Base-by-base conservation (phyloP, 2,888 invertebrate species). In the Caenorhabditis japonica region DNA sequence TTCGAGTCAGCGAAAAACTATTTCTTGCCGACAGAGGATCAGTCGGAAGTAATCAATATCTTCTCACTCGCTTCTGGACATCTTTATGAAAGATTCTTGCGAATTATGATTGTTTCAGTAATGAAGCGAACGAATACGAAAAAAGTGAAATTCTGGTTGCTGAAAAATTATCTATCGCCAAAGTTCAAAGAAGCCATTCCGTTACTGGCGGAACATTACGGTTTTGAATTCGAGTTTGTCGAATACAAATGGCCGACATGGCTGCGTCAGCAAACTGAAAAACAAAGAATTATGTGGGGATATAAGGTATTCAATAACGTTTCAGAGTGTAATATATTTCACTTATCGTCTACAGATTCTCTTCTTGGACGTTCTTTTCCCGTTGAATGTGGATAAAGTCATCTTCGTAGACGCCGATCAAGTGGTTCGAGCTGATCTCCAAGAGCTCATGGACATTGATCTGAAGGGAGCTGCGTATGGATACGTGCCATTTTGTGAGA, bases 351-450 rank as follows among this genome's bases (percentile, higher is more conserved):
- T 59, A 39, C 58, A 99, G 91, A 99, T 99, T 76, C 91, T 99
- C 1, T 99, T 99, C 90, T 91, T 99, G 43, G 99, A 99, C 88
- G 99, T 99, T 0, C 91, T 99, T 19, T 99, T 99, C 89, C 99
- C 99, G 0, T 90, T 99, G 43, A 94, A 95, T 88, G 94, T 99
- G 13, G 95, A 96, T 88, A 99, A 99, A 90, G 94, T 99, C 7
- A 97, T 99, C 87, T 99, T 97, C 89, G 99, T 99, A 2, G 99
- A 99, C 89, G 99, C 99, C 41, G 99, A 99, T 91, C 99, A 99
- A 91, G 79, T 86, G 15, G 84, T 86, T 27, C 83, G 86, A 27
- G 73, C 86, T 1, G 86, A 86, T 66, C 74, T 86, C 61, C 82
- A 84, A 77, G 83, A 86, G 19, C 61, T 86, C 53, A 86, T 86